These are phyloP conservation scores for Frankliniella fusca DNA, from an alignment of 2,888 invertebrate genomes.

Conservation along the genomic window DNA sequence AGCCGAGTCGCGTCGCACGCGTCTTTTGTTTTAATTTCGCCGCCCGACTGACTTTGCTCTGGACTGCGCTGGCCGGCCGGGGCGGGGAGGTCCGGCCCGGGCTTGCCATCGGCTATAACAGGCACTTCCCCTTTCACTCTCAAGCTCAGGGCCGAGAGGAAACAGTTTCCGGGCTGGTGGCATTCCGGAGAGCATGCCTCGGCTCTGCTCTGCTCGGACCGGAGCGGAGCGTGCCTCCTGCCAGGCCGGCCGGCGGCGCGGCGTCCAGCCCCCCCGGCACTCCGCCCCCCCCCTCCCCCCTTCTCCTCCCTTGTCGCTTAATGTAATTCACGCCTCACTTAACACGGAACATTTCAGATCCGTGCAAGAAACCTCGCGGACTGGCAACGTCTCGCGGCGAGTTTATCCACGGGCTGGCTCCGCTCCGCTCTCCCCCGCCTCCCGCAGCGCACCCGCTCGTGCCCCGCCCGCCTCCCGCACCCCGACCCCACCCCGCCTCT, in stretches of 20 bases:
- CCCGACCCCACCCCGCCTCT: too few species aligned
- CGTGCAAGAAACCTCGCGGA: too few species aligned
- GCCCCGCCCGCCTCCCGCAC: too few species aligned
- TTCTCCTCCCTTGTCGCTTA: too few species aligned
- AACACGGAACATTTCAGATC: too few species aligned
- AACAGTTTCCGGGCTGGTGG: neutral
- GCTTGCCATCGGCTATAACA: neutral
- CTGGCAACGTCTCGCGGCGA: too few species aligned
- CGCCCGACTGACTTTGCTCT: neutral
- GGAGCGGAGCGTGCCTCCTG: neutral
- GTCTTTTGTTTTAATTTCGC: too few species aligned
- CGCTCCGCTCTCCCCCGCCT: too few species aligned
- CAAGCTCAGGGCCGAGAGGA: neutral
- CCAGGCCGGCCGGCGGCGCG: neutral
- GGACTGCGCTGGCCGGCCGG: neutral
- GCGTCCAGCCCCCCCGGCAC: neutral
- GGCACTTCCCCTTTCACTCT: neutral
- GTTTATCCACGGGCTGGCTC: too few species aligned
- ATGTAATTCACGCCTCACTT: too few species aligned
- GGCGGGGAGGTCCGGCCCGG: neutral
- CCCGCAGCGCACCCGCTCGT: too few species aligned
- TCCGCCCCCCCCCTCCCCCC: neutral
- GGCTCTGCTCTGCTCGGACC: neutral
- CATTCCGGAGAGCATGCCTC: neutral
- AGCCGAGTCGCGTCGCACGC: too few species aligned